Conservation (phyloP, 2,113 vertebrate species). For the Silurus asotus region DNA sequence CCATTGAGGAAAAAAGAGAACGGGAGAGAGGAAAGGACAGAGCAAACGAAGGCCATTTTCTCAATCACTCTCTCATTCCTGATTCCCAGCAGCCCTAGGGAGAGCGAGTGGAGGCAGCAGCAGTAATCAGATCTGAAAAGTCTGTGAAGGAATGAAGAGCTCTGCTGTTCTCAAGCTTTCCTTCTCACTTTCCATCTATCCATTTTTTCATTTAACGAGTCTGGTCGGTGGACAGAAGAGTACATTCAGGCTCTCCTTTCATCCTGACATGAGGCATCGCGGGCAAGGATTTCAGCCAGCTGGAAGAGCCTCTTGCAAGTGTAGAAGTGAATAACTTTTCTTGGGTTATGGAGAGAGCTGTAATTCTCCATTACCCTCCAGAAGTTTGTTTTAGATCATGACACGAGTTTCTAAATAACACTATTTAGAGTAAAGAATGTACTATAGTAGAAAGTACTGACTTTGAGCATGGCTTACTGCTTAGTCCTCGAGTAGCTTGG, state of each 20-base stretch:
- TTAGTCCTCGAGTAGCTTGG: slow-evolving; percentile 55
- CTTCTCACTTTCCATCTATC: not conserved
- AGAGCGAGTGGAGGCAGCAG: slow-evolving; percentile 16
- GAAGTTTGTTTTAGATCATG: slow-evolving; percentile 39
- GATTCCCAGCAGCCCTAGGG: slow-evolving; percentile 33
- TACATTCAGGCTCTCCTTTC: slow-evolving; percentile 25
- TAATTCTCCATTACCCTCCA: slow-evolving; percentile 10
- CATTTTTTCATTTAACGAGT: not conserved
- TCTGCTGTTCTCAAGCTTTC: slow-evolving; percentile 7
- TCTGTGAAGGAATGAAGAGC: slow-evolving; percentile 34
- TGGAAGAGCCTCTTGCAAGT: slow-evolving; percentile 18
- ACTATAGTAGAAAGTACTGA: slow-evolving; percentile 50
- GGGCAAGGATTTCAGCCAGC: not conserved
- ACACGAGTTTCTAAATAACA: slow-evolving; percentile 46
- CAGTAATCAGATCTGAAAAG: slow-evolving; percentile 52
- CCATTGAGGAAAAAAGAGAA: slow-evolving; percentile 61
- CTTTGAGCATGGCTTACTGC: slow-evolving; percentile 58
- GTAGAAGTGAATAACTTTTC: not conserved
- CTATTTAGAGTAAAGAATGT: slow-evolving; percentile 26
- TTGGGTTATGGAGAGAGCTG: not conserved
- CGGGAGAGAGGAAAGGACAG: slow-evolving; percentile 43
- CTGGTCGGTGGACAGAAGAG: slow-evolving; percentile 28
- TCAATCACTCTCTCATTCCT: slow-evolving; percentile 48
- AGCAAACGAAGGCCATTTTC: slow-evolving; percentile 42
- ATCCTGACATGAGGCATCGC: not conserved